Evolutionary conservation across 2,888 invertebrate genomes (phyloP).

Genomic region (Agonopterix heracliana): DNA sequence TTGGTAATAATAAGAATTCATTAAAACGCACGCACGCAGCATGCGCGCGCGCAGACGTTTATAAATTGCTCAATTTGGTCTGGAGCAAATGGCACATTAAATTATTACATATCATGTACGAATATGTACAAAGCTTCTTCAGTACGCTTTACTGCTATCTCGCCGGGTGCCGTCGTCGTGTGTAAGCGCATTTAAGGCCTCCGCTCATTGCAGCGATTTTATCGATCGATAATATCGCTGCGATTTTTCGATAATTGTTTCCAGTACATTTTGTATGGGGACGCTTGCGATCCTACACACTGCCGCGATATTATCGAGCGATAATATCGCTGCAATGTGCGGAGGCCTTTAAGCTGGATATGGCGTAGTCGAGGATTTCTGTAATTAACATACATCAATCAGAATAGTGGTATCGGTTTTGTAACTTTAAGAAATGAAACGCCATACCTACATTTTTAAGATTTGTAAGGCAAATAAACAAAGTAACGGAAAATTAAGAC

Average conservation of each 20-base stretch:
- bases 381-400: background rate
- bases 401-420: conserved; percentile 1
- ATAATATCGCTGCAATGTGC: no score
- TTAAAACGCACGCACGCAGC: conserved; percentile 35
- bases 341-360: no score
- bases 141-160: conserved; percentile 41
- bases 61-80: conserved; percentile 71
- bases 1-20: conserved; percentile 30
- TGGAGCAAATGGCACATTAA: conserved; percentile 59
- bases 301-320: no score
- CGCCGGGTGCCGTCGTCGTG: conserved; percentile 31
- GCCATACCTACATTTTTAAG: no score
- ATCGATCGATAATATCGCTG: no score
- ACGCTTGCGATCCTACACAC: no score
- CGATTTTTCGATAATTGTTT: no score
- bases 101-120: conserved; percentile 45
- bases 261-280: no score
- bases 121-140: conserved; percentile 38
- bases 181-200: background rate
- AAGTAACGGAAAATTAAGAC: no score
- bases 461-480: no score
- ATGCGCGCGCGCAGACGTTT: conserved; percentile 32
- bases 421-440: background rate
- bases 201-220: no score
- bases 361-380: background rate